Percentiles rank a stretch among this genome's conserved stretches.
Evolutionary conservation across 2,888 invertebrate genomes (phyloP).

Genomic region (Folsomia manolachei): DNA sequence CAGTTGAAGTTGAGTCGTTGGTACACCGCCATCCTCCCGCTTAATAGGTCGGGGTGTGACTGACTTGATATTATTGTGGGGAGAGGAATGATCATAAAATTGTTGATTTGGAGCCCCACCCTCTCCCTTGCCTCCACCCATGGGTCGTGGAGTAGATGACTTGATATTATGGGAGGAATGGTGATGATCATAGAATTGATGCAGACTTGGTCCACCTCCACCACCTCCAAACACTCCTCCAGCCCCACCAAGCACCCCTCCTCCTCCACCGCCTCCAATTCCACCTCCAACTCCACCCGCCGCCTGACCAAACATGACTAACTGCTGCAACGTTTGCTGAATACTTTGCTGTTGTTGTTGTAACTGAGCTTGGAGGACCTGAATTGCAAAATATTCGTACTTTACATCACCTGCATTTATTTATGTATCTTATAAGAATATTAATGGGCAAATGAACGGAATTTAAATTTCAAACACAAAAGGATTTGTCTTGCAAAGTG

Average conservation of each 20-base stretch:
- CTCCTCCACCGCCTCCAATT: too few species aligned
- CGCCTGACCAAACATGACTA: conserved; percentile 63
- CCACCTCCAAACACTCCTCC: too few species aligned
- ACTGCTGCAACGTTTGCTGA: conserved; percentile 65
- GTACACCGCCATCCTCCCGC: too few species aligned
- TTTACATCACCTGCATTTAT: background rate
- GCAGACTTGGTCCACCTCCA: conserved; percentile 80
- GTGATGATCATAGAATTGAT: conserved; percentile 61
- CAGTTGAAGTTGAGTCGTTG: conserved; percentile 59
- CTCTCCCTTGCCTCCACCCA: conserved; percentile 56
- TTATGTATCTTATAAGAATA: background rate
- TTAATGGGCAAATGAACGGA: background rate
- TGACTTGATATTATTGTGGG: too few species aligned
- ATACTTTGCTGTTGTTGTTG: conserved; percentile 65
- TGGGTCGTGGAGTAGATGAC: conserved; percentile 53
- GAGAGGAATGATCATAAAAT: too few species aligned
- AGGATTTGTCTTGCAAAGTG: conserved; percentile 20
- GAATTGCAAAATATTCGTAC: conserved; percentile 34
- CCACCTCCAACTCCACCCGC: conserved; percentile 53
- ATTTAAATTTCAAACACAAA: conserved; percentile 26
- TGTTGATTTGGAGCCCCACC: too few species aligned
- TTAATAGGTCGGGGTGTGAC: too few species aligned
- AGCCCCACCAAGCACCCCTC: too few species aligned
- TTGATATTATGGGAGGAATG: conserved; percentile 53
- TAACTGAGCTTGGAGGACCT: conserved; percentile 61